A percentile compares a stretch with the other conserved stretches of the same genome.
Conservation (phyloP, 2,797 vertebrate species). For the Peromyscus eremicus region DNA sequence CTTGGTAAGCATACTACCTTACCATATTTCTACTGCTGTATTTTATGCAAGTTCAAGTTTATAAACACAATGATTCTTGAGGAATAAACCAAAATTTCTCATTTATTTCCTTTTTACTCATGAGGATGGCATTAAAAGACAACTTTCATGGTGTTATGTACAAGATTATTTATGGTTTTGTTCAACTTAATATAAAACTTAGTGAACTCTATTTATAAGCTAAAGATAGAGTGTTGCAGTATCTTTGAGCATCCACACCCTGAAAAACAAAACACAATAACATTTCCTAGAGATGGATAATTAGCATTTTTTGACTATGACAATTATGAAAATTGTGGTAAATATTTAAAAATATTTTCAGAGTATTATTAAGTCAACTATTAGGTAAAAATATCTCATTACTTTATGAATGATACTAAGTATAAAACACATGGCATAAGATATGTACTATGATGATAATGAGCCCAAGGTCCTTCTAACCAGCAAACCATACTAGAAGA, state of each 20-base stretch:
- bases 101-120: not conserved
- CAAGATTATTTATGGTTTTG: not conserved
- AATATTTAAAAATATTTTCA: constrained; percentile 55
- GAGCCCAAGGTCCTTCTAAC: not conserved
- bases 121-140: not conserved
- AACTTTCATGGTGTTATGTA: not conserved
- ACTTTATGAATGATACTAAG: not conserved
- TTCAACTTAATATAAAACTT: not conserved
- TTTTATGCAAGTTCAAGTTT: not conserved
- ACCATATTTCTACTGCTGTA: not conserved
- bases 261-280: not conserved
- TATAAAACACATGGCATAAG: not conserved
- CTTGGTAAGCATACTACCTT: not conserved
- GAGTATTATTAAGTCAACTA: not conserved
- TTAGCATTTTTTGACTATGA: constrained; percentile 42
- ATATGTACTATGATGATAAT: not conserved
- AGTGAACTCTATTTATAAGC: not conserved
- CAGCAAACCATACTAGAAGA: not conserved
- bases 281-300: constrained; percentile 19
- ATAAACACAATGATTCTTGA: not conserved
- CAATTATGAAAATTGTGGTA: constrained; percentile 66
- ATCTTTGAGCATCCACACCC: not conserved
- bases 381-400: not conserved
- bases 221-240: not conserved
- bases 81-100: not conserved